Base-by-base conservation (phyloP, 1,140 invertebrate genomes). In the Ditylenchus dipsaci region DNA sequence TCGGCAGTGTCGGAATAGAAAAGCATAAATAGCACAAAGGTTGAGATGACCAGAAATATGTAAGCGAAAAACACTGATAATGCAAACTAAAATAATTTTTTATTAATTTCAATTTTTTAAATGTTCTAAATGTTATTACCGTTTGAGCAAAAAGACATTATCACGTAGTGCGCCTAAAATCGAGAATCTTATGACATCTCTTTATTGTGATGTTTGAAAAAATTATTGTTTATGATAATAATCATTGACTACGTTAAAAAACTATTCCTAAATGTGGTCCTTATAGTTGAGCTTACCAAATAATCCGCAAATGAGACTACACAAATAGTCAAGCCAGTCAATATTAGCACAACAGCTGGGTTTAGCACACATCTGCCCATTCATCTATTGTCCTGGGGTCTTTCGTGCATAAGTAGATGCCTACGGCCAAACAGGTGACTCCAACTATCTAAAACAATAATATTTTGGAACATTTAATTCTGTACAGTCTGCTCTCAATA, bases 1-100 rank as follows among this genome's bases (percentile, higher is more conserved):
- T 69, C 77, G 17, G 71, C 64, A 13, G 78, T 80, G 62, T 82
- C 81, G 23, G 80, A 72, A 69, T 83, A 82, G 63, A 82, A 82
- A 29, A 82, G 64, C 19, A 83, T 68, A 56, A 82, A 82, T 11
- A 82, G 45, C 30, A 72, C 43, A 49, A 80, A 81, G 7, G 77
- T 75, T 26, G 53, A 60, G 15, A 82, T 53, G 26, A 82, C 80
- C 45, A 82, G 58, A 30, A 74, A 59, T 30, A 82, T 69, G 58
- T 80, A 82, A 19, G 47, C 74, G n/a, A 79, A 57, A 57, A 82
- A 81, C 21, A 80, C 77, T 29, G 67, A 71, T 21, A 75, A 49
- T 23, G 72, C 78, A 63, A 76, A 82, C 80, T 81, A 70, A 42
- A 82, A 79, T 1, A 56, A 9, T 11, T 47, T 21, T 61, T 26